Evolutionary conservation across 2,113 vertebrate species (phyloP), one percentile per base, ranked within the genome.

Genomic region (Heteronetta atricapilla): DNA sequence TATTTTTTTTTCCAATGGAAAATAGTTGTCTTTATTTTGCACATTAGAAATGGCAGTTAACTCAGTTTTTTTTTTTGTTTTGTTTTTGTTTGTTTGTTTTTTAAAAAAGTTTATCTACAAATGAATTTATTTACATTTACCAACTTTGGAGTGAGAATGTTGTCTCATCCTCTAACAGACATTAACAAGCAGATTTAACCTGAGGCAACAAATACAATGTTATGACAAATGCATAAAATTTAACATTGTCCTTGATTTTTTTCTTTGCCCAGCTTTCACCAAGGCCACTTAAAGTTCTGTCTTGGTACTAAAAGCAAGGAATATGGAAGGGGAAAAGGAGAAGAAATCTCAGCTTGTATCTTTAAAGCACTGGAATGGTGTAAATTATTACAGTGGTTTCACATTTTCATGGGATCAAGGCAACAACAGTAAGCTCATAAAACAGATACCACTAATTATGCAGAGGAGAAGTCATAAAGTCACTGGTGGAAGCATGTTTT

Each of bases 361-460:
- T 97, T 98, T 96, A 97, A 98, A 97, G 91, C 76, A 93, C 76
- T 95, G 93, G 90, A 97, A 97, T 94, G 93, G 98, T 98, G 97
- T 97, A 98, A 98, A 98, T 98, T 98, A 98, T 98, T 98, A 98
- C 96, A 98, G 97, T 97, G 98, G 97, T 98, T 98, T 98, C 97
- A 97, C 95, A 91, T 98, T 98, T 98, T 98, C 98, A 98, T 97
- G 96, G 94, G 96, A 98, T 98, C 97, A 98, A 98, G 98, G 97
- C 98, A 98, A 98, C 96, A 98, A 97, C 97, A 98, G 97, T 98
- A 98, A 98, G 97, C 98, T 98, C 98, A 98, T 98, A 98, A 98
- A 98, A 98, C 97, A 98, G 98, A 98, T 98, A 98, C 97, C 97
- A 98, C 98, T 98, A 98, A 98, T 98, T 98, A 98, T 98, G 97